Evolutionary conservation across 2,113 vertebrate species (phyloP).

Genomic region (Acrocephalus kingi): DNA sequence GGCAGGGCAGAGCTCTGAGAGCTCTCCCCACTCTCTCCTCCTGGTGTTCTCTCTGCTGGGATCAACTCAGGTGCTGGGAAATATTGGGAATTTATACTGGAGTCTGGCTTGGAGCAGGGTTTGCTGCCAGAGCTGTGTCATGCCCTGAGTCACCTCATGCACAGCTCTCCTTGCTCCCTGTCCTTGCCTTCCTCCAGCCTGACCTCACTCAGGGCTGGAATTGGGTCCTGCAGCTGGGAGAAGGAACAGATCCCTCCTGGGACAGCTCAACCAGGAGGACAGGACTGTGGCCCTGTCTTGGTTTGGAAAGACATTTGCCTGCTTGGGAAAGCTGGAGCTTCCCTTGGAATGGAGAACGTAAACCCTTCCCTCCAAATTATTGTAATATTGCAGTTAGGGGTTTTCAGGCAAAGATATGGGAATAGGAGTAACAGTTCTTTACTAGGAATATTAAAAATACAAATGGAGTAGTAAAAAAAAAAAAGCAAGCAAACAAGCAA

Average conservation of each 20-base stretch:
- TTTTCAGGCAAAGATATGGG: no score
- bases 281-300: neutral
- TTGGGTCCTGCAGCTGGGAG: neutral
- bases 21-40: neutral
- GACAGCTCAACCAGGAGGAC: neutral
- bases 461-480: no score
- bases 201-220: neutral
- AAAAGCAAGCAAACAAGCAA: no score
- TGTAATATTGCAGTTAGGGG: no score
- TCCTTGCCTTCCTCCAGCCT: neutral
- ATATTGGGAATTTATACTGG: neutral
- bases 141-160: accelerated
- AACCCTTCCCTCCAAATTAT: no score
- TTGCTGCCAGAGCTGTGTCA: neutral
- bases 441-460: no score
- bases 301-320: no score
- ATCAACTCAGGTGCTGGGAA: neutral
- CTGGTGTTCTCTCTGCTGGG: accelerated
- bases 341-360: no score
- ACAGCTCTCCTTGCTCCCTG: neutral
- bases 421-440: no score
- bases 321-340: no score
- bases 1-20: neutral
- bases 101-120: neutral
- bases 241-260: neutral